Conservation (phyloP, 2,888 invertebrate species). For the Drosophila birchii region DNA sequence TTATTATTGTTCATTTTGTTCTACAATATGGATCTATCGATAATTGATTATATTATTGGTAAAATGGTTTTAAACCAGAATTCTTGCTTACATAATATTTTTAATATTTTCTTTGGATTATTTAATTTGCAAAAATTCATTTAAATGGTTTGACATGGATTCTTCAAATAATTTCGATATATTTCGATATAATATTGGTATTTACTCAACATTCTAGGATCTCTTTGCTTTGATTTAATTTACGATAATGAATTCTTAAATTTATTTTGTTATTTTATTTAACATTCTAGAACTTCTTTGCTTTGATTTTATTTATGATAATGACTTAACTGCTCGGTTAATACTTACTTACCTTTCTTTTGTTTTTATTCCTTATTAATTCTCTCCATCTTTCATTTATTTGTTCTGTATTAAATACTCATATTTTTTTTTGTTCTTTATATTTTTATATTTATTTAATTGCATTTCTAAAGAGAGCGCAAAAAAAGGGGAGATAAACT, state of each 20-base stretch:
- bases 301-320: neutral
- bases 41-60: neutral
- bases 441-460: constrained; percentile 28
- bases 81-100: neutral
- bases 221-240: too few species aligned
- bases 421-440: neutral
- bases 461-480: constrained; percentile 41
- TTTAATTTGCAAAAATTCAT: neutral
- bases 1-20: too few species aligned
- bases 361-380: neutral
- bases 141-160: neutral
- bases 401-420: neutral
- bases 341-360: too few species aligned
- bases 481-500: constrained; percentile 56
- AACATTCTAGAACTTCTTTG: neutral
- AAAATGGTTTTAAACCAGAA: neutral
- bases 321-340: neutral
- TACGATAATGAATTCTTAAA: too few species aligned
- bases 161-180: neutral
- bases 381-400: too few species aligned
- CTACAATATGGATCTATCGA: too few species aligned
- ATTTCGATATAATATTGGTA: neutral
- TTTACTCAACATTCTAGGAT: neutral
- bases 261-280: neutral
- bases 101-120: neutral